These are phyloP conservation scores for Chirona hameri DNA, from an alignment of 2,888 invertebrate genomes.

Conservation along the genomic window DNA sequence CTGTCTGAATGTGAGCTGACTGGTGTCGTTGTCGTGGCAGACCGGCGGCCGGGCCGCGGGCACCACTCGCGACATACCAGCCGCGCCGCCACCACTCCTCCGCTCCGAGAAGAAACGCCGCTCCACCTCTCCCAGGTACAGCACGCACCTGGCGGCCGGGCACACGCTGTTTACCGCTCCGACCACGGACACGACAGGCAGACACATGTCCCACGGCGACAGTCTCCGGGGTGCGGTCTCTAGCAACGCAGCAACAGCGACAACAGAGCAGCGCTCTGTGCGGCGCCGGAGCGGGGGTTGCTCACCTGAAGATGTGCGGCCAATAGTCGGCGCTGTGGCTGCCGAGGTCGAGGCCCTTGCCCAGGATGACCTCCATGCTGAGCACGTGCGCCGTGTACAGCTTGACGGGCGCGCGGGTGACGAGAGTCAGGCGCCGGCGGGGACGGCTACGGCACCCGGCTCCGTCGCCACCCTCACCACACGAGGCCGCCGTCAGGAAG, in stretches of 20 bases:
- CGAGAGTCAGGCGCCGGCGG: slow-evolving; percentile 38
- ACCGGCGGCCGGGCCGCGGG: not conserved
- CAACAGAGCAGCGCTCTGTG: not conserved
- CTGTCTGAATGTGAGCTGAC: slow-evolving; percentile 13
- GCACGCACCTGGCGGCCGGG: slow-evolving; percentile 62
- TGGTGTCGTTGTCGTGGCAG: not conserved
- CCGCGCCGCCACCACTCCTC: slow-evolving; percentile 49
- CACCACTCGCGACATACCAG: too few species aligned
- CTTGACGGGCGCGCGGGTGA: slow-evolving; percentile 46
- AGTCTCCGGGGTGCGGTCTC: too few species aligned
- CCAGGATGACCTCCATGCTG: slow-evolving; percentile 85
- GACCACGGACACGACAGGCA: not conserved
- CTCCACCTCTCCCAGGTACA: slow-evolving; percentile 87
- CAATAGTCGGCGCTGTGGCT: slow-evolving; percentile 91
- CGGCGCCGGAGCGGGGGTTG: not conserved
- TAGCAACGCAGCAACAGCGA: too few species aligned
- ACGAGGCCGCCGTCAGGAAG: slow-evolving; percentile 77
- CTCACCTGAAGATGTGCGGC: slow-evolving; percentile 83
- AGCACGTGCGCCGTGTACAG: slow-evolving; percentile 84
- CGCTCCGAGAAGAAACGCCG: slow-evolving; percentile 84
- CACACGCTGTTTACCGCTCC: too few species aligned
- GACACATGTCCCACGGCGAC: not conserved
- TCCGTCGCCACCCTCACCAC: slow-evolving; percentile 52
- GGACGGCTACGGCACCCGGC: slow-evolving; percentile 44
- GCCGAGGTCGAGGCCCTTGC: slow-evolving; percentile 81